phyloP scores from a whole-genome alignment of 37 sponge, comb jelly and placozoan genomes.

The Ianthella basta region DNA sequence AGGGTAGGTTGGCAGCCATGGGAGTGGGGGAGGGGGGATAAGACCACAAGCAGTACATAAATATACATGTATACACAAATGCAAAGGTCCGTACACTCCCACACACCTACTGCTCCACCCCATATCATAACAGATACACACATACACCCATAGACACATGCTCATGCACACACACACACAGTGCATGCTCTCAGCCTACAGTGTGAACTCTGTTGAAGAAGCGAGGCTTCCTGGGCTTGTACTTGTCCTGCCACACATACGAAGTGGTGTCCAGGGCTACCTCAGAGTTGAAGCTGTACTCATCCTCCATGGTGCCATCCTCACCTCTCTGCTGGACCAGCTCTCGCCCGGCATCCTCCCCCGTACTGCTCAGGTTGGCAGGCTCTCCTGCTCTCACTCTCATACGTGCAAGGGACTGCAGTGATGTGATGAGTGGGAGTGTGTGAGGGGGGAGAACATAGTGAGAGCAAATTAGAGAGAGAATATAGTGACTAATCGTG shows the following conservation, averaged over 20 bases:
- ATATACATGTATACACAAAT: not conserved
- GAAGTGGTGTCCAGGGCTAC: slow-evolving; percentile 51
- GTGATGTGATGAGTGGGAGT: no score
- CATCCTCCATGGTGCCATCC: slow-evolving; percentile 80
- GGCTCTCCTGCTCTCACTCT: slow-evolving; percentile 44
- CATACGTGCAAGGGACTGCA: not conserved
- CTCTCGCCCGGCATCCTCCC: not conserved
- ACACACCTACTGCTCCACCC: not conserved
- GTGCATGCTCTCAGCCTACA: slow-evolving; percentile 36
- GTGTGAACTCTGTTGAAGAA: slow-evolving; percentile 99
- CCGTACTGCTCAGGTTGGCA: slow-evolving; percentile 45
- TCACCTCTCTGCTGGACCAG: slow-evolving; percentile 35
- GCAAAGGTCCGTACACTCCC: not conserved
- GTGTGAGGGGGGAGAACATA: no score
- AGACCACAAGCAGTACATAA: no score
- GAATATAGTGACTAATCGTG: no score
- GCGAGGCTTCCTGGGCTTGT: slow-evolving; percentile 94
- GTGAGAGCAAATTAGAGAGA: no score
- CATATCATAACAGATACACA: not conserved
- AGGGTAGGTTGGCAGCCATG: not conserved
- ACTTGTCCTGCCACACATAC: slow-evolving; percentile 95
- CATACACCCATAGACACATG: not conserved
- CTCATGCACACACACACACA: no score
- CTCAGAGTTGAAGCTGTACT: slow-evolving; percentile 89
- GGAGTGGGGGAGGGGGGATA: no score